phyloP scores from a whole-genome alignment of 2,888 invertebrate species.

The Cancer borealis region DNA sequence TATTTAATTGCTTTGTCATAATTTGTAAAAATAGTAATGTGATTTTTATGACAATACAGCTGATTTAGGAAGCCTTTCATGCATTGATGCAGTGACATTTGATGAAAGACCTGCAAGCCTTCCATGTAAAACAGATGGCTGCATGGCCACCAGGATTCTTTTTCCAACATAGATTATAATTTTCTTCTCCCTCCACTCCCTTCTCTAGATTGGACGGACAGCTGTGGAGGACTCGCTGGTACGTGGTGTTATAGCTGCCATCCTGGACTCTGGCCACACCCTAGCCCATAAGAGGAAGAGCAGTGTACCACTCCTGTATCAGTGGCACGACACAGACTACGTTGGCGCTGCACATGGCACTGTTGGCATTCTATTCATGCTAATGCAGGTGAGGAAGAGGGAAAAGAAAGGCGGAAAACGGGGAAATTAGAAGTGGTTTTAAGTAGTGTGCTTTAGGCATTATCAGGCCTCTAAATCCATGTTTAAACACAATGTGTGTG shows the following conservation, averaged over 20 bases:
- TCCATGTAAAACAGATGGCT: background rate
- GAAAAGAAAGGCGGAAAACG: background rate
- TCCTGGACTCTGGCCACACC: conserved; percentile 84
- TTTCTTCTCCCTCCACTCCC: background rate
- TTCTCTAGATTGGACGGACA: background rate
- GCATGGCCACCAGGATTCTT: background rate
- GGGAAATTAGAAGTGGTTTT: background rate
- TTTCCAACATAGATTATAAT: background rate
- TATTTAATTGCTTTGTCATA: too few relatives aligned
- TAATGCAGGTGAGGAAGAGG: conserved; percentile 85
- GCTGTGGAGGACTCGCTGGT: conserved; percentile 78
- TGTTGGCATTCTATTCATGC: conserved; percentile 89
- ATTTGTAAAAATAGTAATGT: too few relatives aligned
- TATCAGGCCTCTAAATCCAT: too few relatives aligned
- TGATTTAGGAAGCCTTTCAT: background rate
- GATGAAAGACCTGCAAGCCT: background rate
- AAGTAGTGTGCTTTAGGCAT: too few relatives aligned
- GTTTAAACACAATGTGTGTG: too few relatives aligned
- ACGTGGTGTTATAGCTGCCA: conserved; percentile 84
- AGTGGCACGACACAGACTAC: conserved; percentile 93
- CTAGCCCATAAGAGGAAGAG: conserved; percentile 82
- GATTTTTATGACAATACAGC: too few relatives aligned
- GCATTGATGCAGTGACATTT: background rate
- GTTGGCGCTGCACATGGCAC: conserved; percentile 94
- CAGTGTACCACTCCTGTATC: conserved; percentile 87